Evolutionary conservation across 2,888 invertebrate species (phyloP), one percentile per base, ranked within the genome.

Genomic region (Pollenia amentaria): DNA sequence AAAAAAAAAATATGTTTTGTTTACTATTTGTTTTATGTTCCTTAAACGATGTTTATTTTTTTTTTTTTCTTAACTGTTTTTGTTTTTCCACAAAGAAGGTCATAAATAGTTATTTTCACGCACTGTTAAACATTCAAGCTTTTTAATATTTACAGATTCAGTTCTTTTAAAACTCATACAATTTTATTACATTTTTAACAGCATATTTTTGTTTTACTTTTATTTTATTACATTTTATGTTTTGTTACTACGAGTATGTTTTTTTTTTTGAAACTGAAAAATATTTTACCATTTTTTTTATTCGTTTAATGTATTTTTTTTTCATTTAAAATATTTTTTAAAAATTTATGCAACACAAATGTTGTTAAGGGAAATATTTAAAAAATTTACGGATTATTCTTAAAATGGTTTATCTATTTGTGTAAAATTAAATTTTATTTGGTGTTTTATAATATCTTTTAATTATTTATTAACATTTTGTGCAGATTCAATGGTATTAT

Each of bases 71-170:
- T 69, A n/a, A 67, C 46, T 73, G 12, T 55, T 75, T 53, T 21
- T 72, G 4, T 42, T 77, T 62, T 72, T 57, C 21, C 46, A 46
- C 65, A 73, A 46, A 64, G 75, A 77, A 65, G 77, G 64, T 70
- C 70, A 77, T 77, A 84, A 78, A 84, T 72, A 78, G 72, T 73
- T 84, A 60, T 78, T 73, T 78, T 73, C 67, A 78, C 78, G 84
- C 73, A 65, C 84, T 78, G 84, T 57, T 84, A 67, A 78, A 78
- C 78, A 29, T 57, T 78, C 2, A 67, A 84, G 72, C 44, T 57
- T 65, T 76, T 53, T 51, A 67, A 67, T 57, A 67, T 70, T 70
- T 51, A 44, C 51, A 42, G 51, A 62, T 60, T 60, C 29, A 70
- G 42, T 79, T 70, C 70, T 70, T 70, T 81, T 75, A 48, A 57